Base-by-base conservation (phyloP, 2,113 vertebrate genomes). In the Istiophorus platypterus region DNA sequence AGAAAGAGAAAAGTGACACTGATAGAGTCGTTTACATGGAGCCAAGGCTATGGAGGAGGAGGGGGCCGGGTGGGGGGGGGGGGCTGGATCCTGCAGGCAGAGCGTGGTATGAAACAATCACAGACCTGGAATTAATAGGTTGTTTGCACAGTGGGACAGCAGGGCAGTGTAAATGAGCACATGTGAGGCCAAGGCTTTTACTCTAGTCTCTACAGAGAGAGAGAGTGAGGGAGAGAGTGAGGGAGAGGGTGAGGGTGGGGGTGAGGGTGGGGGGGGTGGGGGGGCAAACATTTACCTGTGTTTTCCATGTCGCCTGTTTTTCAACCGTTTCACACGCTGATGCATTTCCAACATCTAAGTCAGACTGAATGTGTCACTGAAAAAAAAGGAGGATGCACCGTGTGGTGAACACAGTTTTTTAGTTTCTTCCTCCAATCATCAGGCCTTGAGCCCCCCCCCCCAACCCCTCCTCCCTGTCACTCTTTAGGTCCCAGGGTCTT, bases 91-190 rank as follows among this genome's bases (percentile, higher is more conserved):
- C 11, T 41, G 45, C 67, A 79, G 62, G 67, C 0, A 49, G 74
- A 80, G 71, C 56, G 54, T 66, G 87, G 54, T 59, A 70, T 41
- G 54, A 75, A 78, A 91, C 77, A 70, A 90, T 86, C 91, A 84
- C 73, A 87, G 88, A 72, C 5, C 83, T 87, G 80, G 88, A 92
- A 90, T 85, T 88, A 92, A 92, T 91, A 78, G 81, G 29, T 51
- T 92, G 89, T 93, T 92, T 92, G 90, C 81, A 57, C 86, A 88
- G 90, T 64, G 72, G 72, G 80, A 70, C 80, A 11, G 63, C 85
- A 29, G 52, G 72, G 49, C 69, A 37, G 20, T 76, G 83, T 76
- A 86, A 87, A 78, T 72, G 85, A 84, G 63, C 71, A 71, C 71
- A 83, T 76, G 61, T 20, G 70, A 77, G 39, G 68, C 65, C 42